Percentiles rank a stretch among this genome's conserved stretches.
Evolutionary conservation across 2,113 vertebrate species (phyloP).

Genomic region (Sitta europaea): DNA sequence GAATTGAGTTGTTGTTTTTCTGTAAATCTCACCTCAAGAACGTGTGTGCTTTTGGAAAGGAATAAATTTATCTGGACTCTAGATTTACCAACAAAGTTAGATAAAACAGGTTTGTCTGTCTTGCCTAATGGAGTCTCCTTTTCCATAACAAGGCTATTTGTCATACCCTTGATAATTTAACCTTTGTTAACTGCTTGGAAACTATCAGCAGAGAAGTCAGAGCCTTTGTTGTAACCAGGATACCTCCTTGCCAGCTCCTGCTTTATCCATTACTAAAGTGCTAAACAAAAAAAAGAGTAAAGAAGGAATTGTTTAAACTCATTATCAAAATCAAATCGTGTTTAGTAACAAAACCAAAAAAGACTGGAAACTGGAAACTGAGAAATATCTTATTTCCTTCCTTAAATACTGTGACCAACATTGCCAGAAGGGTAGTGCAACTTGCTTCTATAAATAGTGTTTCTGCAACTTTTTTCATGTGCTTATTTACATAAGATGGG

Average conservation of each 20-base stretch:
- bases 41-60: background rate
- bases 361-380: background rate
- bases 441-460: background rate
- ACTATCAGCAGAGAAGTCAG: slow-evolving; percentile 59
- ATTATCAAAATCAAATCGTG: slow-evolving; percentile 55
- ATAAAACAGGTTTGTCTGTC: slow-evolving; percentile 42
- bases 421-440: slow-evolving; percentile 3
- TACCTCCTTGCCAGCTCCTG: slow-evolving; percentile 60
- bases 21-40: background rate
- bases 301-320: slow-evolving; percentile 53
- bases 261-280: slow-evolving; percentile 65
- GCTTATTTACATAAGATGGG: background rate
- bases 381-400: slow-evolving; percentile 15
- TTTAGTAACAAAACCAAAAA: slow-evolving; percentile 41
- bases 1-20: background rate
- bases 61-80: background rate
- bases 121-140: slow-evolving; percentile 69
- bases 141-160: slow-evolving; percentile 71
- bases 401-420: background rate
- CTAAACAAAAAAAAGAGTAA: slow-evolving; percentile 12
- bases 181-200: slow-evolving; percentile 71
- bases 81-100: slow-evolving; percentile 50
- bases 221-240: slow-evolving; percentile 50
- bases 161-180: slow-evolving; percentile 64
- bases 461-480: background rate